Percentiles rank a stretch among this genome's conserved stretches.
Evolutionary conservation across 1,140 invertebrate species (phyloP).

Genomic region (Protaetia brevitarsis): DNA sequence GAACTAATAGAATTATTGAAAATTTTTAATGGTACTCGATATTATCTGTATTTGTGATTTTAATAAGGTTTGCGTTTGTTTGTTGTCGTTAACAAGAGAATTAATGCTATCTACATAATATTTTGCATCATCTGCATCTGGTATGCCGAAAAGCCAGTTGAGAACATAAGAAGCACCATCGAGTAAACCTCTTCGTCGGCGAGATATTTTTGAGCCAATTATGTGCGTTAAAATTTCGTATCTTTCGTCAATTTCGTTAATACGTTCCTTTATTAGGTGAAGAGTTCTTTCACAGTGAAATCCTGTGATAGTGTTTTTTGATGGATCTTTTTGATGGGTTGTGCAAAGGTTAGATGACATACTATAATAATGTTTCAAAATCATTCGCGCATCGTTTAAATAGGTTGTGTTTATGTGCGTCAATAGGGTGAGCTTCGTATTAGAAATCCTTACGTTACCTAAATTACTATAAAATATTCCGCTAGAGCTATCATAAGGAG

Average conservation of each 20-base stretch:
- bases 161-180: conserved; percentile 39
- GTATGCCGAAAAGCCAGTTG: conserved; percentile 45
- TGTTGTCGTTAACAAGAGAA: conserved; percentile 27
- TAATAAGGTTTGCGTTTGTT: conserved; percentile 30
- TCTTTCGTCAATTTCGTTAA: not conserved
- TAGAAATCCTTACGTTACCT: not conserved
- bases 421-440: too few species aligned
- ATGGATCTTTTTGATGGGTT: too few species aligned
- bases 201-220: conserved; percentile 17
- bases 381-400: too few species aligned
- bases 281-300: not conserved
- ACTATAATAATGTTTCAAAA: not conserved
- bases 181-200: too few species aligned
- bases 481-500: not conserved
- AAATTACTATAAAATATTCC: not conserved
- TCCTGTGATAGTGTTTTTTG: not conserved
- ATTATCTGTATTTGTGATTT: conserved; percentile 33
- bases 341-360: not conserved
- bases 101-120: conserved; percentile 38
- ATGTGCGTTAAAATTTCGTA: not conserved
- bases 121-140: conserved; percentile 38
- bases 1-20: conserved; percentile 26
- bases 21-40: conserved; percentile 28
- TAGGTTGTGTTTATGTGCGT: too few species aligned
- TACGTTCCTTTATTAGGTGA: not conserved